phyloP scores from a whole-genome alignment of 1,140 invertebrate genomes.

The Saccostrea echinata region DNA sequence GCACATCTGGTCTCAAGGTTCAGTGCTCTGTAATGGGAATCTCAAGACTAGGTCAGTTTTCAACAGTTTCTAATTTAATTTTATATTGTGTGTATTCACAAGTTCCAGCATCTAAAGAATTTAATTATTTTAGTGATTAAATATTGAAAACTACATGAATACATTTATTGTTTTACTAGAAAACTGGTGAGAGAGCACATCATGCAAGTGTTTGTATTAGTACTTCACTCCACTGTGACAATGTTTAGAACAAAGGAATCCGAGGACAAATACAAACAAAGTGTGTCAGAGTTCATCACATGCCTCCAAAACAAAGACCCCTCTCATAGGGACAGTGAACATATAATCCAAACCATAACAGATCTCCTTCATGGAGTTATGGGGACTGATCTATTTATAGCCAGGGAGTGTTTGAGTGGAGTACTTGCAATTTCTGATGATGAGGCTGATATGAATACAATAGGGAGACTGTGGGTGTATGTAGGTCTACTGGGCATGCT shows the following conservation, averaged over 20 bases:
- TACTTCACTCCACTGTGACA: neutral
- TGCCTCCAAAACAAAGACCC: neutral
- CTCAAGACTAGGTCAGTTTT: slow-evolving; percentile 29
- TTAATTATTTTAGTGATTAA: neutral
- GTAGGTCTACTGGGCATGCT: slow-evolving; percentile 66
- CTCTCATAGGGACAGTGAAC: neutral
- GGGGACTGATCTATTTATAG: neutral
- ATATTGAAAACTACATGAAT: neutral
- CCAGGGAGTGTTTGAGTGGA: neutral
- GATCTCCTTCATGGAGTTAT: neutral
- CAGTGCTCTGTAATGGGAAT: slow-evolving; percentile 57
- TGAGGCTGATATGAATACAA: slow-evolving; percentile 24
- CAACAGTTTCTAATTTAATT: neutral
- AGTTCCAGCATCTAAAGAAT: neutral
- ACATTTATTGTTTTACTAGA: neutral
- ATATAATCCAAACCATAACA: neutral
- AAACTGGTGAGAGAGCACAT: slow-evolving; percentile 10
- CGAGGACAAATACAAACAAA: neutral
- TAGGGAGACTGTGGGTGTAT: slow-evolving; percentile 67
- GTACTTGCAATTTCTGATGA: slow-evolving; percentile 17
- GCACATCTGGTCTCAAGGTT: slow-evolving; percentile 82
- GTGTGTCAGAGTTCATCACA: neutral
- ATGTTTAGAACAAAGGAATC: neutral
- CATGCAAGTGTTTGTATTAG: neutral
- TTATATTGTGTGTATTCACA: neutral